Evolutionary conservation across 2,888 invertebrate species (phyloP).

Genomic region (Polydrusus pterygomalis): DNA sequence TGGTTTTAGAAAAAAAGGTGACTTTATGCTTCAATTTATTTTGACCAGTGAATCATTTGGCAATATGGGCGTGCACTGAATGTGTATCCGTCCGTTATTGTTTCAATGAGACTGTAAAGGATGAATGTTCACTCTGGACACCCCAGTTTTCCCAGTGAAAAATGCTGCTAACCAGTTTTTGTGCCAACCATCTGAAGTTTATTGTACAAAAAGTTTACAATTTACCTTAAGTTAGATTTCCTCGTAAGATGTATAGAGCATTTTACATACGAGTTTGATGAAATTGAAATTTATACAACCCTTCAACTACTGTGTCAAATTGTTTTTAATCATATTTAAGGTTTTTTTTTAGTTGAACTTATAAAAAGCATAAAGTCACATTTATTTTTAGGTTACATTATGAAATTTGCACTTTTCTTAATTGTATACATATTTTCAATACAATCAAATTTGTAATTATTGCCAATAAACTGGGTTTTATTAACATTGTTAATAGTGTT

Average conservation of each 20-base stretch:
- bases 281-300: too few relatives aligned
- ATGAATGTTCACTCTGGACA: too few relatives aligned
- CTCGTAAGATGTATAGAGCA: too few relatives aligned
- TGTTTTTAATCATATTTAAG: background rate
- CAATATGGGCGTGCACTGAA: too few relatives aligned
- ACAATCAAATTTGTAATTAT: constrained; percentile 40
- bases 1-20: constrained; percentile 14
- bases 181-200: constrained; percentile 26
- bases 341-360: background rate
- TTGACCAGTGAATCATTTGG: background rate
- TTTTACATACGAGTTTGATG: too few relatives aligned
- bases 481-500: constrained; percentile 33
- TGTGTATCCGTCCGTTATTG: too few relatives aligned
- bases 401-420: constrained; percentile 11
- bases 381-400: constrained; percentile 9
- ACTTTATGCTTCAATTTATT: constrained; percentile 35
- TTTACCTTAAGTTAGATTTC: constrained; percentile 5
- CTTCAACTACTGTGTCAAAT: background rate
- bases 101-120: too few relatives aligned
- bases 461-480: constrained; percentile 42
- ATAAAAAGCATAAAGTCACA: constrained; percentile 33
- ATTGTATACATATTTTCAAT: constrained; percentile 28
- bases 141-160: background rate
- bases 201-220: constrained; percentile 16
- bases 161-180: background rate